Base-by-base conservation (phyloP, 2,888 invertebrate genomes). In the Itoplectis maculator region DNA sequence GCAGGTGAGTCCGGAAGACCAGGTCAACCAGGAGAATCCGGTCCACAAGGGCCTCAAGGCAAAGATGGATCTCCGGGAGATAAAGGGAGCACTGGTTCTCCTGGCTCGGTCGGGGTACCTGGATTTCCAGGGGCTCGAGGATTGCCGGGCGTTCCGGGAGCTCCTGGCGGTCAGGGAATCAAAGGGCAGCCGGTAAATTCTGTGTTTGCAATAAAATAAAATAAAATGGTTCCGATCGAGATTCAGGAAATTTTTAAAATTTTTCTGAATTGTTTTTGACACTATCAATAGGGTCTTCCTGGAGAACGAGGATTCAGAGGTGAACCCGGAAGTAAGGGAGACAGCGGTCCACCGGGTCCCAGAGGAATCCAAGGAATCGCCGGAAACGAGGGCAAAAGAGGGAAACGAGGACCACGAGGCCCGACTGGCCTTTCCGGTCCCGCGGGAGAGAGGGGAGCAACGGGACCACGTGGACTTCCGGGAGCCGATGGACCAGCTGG, bases 71-170 rank as follows among this genome's bases (percentile, higher is more conserved):
- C 94, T n/a, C 94, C 95, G 0, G 97, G 97, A 47, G 97, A 97
- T 87, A 97, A 97, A 89, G 97, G 97, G 35, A 95, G 95, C 47
- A 94, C 95, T 56, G 98, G 98, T 15, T 94, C 95, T 75, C 92
- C 94, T 11, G 97, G 97, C n/a, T 91, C 95, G 0, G 93, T 95
- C 4, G 97, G 97, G 0, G 95, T 96, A 1, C 96, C 97, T 89
- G 98, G 98, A 3, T 97, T 97, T 91, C 97, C 97, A 0, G 97
- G 97, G 20, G 95, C 96, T 1, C 94, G 97, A 87, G 97, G 97
- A 11, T 95, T 95, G 2, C 96, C 97, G 1, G 97, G 97, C 37
- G 90, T 95, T 59, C 92, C 95, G 51, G 97, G 97, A 37, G 96
- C 95, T 89, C 94, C 96, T 2, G 97, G 97, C 5, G 93, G 95